A percentile compares a stretch with the other conserved stretches of the same genome.
Evolutionary conservation across 2,888 invertebrate genomes (phyloP).

Genomic region (Ochropleura leucogaster): DNA sequence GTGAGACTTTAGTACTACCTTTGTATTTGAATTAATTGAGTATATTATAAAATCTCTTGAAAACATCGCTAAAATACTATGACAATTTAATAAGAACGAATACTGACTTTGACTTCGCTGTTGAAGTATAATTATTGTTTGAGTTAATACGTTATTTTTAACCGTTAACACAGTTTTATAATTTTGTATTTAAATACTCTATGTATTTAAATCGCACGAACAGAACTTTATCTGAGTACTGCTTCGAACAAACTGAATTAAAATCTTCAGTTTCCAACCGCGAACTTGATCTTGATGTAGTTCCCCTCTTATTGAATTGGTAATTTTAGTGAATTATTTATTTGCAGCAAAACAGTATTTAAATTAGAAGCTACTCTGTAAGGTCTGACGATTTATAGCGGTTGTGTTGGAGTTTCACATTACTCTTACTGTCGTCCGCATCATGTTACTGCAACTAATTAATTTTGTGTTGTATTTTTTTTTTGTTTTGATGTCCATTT

Average conservation of each 20-base stretch:
- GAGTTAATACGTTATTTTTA: neutral
- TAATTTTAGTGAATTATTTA: constrained; percentile 78
- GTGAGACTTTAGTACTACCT: neutral
- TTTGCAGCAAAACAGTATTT: constrained; percentile 56
- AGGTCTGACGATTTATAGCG: neutral
- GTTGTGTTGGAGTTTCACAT: constrained; percentile 15
- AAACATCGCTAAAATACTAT: neutral
- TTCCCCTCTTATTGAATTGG: constrained; percentile 66
- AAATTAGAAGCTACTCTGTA: constrained; percentile 14
- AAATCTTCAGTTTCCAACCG: constrained; percentile 49
- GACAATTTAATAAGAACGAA: neutral
- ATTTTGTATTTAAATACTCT: too few relatives aligned
- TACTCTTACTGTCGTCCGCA: neutral
- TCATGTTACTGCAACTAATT: constrained; percentile 35
- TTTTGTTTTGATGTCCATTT: neutral
- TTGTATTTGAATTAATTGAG: neutral
- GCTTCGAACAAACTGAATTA: constrained; percentile 69
- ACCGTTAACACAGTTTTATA: constrained; percentile 1
- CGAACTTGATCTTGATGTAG: constrained; percentile 36
- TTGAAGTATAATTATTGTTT: constrained; percentile 1
- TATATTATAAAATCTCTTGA: neutral
- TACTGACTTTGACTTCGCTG: constrained; percentile 42
- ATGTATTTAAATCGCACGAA: neutral
- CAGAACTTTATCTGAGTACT: constrained; percentile 40
- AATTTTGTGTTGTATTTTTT: neutral